Evolutionary conservation across 2,888 invertebrate species (phyloP).

Genomic region (Lepidochrysops patricia): DNA sequence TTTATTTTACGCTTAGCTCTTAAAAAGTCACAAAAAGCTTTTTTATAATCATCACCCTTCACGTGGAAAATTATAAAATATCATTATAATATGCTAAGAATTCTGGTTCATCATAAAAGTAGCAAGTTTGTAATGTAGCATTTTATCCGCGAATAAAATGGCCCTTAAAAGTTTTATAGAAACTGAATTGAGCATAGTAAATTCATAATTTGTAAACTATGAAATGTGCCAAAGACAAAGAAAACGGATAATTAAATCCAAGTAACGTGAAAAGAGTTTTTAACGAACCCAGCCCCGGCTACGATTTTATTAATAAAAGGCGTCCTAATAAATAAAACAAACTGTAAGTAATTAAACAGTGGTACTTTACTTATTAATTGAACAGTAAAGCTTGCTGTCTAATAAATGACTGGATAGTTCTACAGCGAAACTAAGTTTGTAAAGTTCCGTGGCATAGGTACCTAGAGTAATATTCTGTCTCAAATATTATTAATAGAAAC

Average conservation of each 20-base stretch:
- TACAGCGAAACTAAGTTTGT: not conserved
- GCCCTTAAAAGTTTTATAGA: not conserved
- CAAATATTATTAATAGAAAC: too few relatives aligned
- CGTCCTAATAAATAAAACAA: constrained; percentile 44
- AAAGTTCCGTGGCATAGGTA: too few relatives aligned
- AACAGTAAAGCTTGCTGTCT: not conserved
- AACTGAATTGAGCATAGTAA: constrained; percentile 14
- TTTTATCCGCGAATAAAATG: not conserved
- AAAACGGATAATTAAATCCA: constrained; percentile 69
- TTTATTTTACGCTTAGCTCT: not conserved
- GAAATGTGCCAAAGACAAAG: constrained; percentile 59
- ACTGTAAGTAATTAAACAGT: not conserved
- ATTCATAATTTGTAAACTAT: constrained; percentile 17
- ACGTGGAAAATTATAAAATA: not conserved
- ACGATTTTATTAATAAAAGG: constrained; percentile 56
- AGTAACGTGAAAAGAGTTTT: constrained; percentile 64
- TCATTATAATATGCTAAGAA: not conserved
- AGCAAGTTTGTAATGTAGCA: not conserved
- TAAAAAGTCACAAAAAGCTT: not conserved
- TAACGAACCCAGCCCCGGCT: constrained; percentile 63
- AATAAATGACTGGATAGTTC: not conserved
- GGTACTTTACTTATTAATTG: not conserved
- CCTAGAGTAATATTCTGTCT: too few relatives aligned
- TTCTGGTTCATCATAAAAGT: not conserved
- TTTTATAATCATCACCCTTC: not conserved